Evolutionary conservation across 2,113 vertebrate species (phyloP), one percentile per base, ranked within the genome.

Genomic region (Siphamia tubifer): DNA sequence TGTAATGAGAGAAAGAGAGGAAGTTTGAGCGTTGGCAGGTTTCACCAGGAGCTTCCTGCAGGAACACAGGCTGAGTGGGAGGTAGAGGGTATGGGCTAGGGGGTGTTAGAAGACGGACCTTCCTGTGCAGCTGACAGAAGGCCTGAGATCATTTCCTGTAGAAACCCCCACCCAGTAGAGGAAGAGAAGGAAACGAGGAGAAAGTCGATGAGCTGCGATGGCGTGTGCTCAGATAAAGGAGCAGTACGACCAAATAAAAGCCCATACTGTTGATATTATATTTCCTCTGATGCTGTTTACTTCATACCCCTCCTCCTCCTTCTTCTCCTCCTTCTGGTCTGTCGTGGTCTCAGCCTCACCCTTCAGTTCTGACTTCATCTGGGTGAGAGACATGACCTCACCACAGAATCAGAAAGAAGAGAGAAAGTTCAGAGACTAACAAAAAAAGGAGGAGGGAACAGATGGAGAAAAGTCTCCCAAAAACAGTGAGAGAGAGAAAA

Each of bases 111-210:
- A 75, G 71, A 60, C 9, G 25, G 53, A 30, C 82, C 83, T 90
- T 92, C 91, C 90, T 85, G 64, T 81, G 77, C 86, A 88, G 89
- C 88, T 91, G 86, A 89, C 81, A 81, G 70, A 57, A 68, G 48
- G 48, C 69, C 77, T 91, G 83, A 88, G 63, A 61, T 90, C 80
- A 90, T 79, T 86, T 93, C 89, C 90, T 81, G 56, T 49, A 30
- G 24, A 84, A 85, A 73, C 38, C 45, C 68, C 76, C 58, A 56
- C 77, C 71, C 60, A 8, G 19, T 17, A 2, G 3, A n/a, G n/a
- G n/a, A n/a, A n/a, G n/a, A n/a, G 35, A 30, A 68, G 63, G 27
- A 47, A 84, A 25, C 2, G 0, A 7, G 28, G 25, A 24, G 12
- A 71, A 48, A 77, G 60, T 43, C 4, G 31, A 21, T 45, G 20